Base-by-base conservation (phyloP, 1,140 invertebrate genomes). In the Danaus plexippus region DNA sequence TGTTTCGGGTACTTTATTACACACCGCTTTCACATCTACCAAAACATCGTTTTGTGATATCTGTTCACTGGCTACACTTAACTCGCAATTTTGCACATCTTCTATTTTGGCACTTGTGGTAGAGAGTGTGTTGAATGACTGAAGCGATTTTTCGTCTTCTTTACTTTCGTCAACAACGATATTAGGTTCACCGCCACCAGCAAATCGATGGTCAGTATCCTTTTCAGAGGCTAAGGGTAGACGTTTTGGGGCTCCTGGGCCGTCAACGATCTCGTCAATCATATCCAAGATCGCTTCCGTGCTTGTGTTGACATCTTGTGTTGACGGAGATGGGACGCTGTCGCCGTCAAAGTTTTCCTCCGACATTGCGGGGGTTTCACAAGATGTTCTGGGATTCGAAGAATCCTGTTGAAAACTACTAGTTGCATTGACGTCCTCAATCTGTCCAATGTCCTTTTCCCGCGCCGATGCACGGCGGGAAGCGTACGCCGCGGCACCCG, bases 211-310 rank as follows among this genome's bases (percentile, higher is more conserved):
- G 50, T 59, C 60, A 10, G 57, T 56, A 13, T 58, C 57, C 18
- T 59, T 59, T 50, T 57, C 60, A 43, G 50, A 47, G 8, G 52
- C 49, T 44, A 74, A 60, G 32, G 74, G 72, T 54, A 78, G 49
- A 56, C 82, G 76, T 58, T 83, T 82, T 9, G 80, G 73, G 43
- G 84, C 82, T 49, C 76, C 77, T 22, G 82, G 84, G 12, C 80
- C 83, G 52, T 85, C 87, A 12, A 87, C 80, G 53, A 88, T 78
- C 67, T 88, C 84, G 61, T 88, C 87, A 54, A 88, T 88, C 87
- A 88, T 88, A 53, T 87, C 80, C 63, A 88, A 72, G 51, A 88
- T 86, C 62, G 84, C 83, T 64, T 88, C 87, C n/a, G 87, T 88
- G 67, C 85, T 87, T 47, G 82, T 80, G 73, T 84, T 84, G 71